Conservation (phyloP, 2,888 invertebrate species). For the Epirrita christyi region DNA sequence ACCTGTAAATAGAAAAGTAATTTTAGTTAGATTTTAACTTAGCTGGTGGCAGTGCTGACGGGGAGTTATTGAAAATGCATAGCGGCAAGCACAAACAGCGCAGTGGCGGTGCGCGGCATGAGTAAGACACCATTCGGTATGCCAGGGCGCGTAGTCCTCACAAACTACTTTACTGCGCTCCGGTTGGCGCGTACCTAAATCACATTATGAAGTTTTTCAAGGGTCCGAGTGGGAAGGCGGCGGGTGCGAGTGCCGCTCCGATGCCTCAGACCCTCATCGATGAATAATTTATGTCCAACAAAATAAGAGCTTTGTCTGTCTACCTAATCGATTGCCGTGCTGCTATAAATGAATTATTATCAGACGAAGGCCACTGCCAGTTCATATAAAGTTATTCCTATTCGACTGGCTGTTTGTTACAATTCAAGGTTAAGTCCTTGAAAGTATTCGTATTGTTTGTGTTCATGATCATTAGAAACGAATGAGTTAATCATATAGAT, state of each 20-base stretch:
- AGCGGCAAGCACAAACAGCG: slow-evolving; percentile 46
- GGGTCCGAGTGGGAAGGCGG: slow-evolving; percentile 36
- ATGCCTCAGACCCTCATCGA: slow-evolving; percentile 37
- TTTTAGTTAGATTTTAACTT: slow-evolving; percentile 33
- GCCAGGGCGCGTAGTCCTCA: slow-evolving; percentile 54
- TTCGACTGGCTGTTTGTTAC: slow-evolving; percentile 46
- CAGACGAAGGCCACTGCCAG: slow-evolving; percentile 53
- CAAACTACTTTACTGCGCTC: slow-evolving; percentile 57
- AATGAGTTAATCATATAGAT: too few species aligned
- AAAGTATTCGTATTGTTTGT: slow-evolving; percentile 19
- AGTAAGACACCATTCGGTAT: slow-evolving; percentile 48
- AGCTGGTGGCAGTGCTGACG: slow-evolving; percentile 22
- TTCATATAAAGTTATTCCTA: slow-evolving; percentile 46
- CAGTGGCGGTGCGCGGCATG: slow-evolving; percentile 27
- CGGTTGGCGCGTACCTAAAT: slow-evolving; percentile 58
- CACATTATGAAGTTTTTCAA: slow-evolving; percentile 66
- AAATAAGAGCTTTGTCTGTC: slow-evolving; percentile 56
- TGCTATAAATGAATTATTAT: slow-evolving; percentile 60
- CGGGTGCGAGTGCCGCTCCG: slow-evolving; percentile 30
- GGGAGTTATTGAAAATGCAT: slow-evolving; percentile 49
- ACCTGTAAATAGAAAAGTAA: slow-evolving; percentile 54
- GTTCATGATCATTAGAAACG: slow-evolving; percentile 3
- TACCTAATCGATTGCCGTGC: slow-evolving; percentile 58
- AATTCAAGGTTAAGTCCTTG: slow-evolving; percentile 47
- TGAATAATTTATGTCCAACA: slow-evolving; percentile 63